Evolutionary conservation across 2,113 vertebrate genomes (phyloP).

Genomic region (Todiramphus saurophagus): DNA sequence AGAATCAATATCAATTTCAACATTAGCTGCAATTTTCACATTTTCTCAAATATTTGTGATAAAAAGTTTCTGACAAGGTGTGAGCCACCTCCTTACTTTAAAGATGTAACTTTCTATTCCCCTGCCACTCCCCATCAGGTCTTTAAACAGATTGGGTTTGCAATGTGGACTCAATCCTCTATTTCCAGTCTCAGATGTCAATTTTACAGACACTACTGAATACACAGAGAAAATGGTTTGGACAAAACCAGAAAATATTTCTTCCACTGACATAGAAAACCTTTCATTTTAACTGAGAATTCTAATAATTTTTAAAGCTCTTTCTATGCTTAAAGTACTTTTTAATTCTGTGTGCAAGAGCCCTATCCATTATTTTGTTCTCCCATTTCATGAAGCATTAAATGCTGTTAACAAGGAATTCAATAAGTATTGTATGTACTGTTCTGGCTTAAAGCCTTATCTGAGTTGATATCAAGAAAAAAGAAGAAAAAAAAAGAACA

Average conservation of each 20-base stretch:
- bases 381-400: neutral
- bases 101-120: neutral
- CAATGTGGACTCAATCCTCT: neutral
- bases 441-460: neutral
- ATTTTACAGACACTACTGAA: neutral
- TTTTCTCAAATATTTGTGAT: neutral
- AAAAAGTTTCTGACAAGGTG: neutral
- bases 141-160: neutral
- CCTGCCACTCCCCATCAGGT: accelerated
- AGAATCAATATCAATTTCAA: neutral
- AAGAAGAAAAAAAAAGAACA: neutral
- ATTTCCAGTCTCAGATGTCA: neutral
- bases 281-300: neutral
- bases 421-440: neutral
- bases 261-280: neutral
- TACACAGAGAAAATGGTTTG: neutral
- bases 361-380: neutral
- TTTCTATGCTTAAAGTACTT: neutral
- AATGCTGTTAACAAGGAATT: neutral
- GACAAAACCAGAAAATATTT: neutral
- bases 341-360: neutral
- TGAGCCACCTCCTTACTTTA: neutral
- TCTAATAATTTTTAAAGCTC: neutral
- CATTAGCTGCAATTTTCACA: neutral
- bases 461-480: neutral